These are phyloP conservation scores for Trinorchestia longiramus DNA, from an alignment of 1,140 invertebrate species.

Conservation along the genomic window DNA sequence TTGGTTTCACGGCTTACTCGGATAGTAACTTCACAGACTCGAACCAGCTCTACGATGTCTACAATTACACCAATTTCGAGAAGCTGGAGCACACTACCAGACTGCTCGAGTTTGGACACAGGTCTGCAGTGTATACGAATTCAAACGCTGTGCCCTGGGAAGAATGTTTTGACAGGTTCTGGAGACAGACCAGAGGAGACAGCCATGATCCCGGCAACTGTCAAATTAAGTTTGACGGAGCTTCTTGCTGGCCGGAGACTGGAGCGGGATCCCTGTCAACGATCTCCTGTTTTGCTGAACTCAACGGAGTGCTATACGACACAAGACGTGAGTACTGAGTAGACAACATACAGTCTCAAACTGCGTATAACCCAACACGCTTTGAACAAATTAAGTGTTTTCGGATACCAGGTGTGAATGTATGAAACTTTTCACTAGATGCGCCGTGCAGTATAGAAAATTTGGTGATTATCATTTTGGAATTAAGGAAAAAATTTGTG, in stretches of 20 bases:
- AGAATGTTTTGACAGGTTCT: not conserved
- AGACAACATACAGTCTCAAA: no score
- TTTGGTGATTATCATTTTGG: no score
- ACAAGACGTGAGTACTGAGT: constrained; percentile 23
- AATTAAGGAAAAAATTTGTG: no score
- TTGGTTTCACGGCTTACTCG: not conserved
- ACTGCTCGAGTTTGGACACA: not conserved
- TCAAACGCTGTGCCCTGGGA: not conserved
- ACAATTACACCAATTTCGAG: not conserved
- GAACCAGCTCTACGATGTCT: not conserved
- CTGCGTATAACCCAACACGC: no score
- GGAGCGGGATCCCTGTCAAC: constrained; percentile 75
- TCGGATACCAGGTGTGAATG: no score
- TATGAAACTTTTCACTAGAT: no score
- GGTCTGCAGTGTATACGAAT: not conserved
- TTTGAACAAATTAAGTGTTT: no score
- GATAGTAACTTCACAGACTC: not conserved
- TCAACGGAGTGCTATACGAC: constrained; percentile 81
- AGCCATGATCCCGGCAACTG: constrained; percentile 60
- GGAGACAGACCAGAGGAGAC: not conserved
- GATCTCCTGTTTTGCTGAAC: constrained; percentile 80
- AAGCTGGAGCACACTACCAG: not conserved
- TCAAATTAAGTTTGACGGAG: constrained; percentile 76
- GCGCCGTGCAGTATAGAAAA: no score
- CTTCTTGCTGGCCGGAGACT: constrained; percentile 84